Percentiles rank a stretch among this genome's conserved stretches.
phyloP scores from a whole-genome alignment of 2,888 invertebrate species.

The Drosophila paracracens region DNA sequence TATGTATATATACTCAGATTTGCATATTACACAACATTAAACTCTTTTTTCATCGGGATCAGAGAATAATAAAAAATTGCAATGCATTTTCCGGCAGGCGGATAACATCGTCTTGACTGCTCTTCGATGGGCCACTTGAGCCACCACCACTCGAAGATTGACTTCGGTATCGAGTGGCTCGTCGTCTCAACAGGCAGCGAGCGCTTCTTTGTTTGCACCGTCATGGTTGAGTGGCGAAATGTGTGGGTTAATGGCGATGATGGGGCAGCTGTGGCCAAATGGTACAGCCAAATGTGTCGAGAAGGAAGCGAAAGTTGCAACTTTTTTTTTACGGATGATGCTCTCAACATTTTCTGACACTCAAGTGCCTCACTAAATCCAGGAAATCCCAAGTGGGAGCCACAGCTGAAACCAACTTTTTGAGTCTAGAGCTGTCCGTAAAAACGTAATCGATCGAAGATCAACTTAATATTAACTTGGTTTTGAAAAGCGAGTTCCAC shows the following conservation, averaged over 20 bases:
- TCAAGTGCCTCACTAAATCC: slow-evolving; percentile 15
- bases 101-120: slow-evolving; percentile 25
- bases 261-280: slow-evolving; percentile 15
- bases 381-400: slow-evolving; percentile 25
- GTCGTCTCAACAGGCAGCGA: slow-evolving; percentile 22
- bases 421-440: background rate
- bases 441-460: background rate
- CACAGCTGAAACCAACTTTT: background rate
- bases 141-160: slow-evolving; percentile 36
- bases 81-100: slow-evolving; percentile 48
- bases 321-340: slow-evolving; percentile 2
- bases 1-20: background rate
- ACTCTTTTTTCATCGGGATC: background rate
- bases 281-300: slow-evolving; percentile 9
- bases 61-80: slow-evolving; percentile 19
- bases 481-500: background rate
- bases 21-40: background rate
- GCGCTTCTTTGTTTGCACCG: slow-evolving; percentile 41
- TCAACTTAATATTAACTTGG: background rate
- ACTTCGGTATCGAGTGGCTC: slow-evolving; percentile 40
- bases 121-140: slow-evolving; percentile 42
- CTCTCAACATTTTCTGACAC: slow-evolving; percentile 19
- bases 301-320: slow-evolving; percentile 50
- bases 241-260: slow-evolving; percentile 43
- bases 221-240: slow-evolving; percentile 64